Evolutionary conservation across 2,113 vertebrate genomes (phyloP).

Genomic region (Cyrtonyx montezumae): DNA sequence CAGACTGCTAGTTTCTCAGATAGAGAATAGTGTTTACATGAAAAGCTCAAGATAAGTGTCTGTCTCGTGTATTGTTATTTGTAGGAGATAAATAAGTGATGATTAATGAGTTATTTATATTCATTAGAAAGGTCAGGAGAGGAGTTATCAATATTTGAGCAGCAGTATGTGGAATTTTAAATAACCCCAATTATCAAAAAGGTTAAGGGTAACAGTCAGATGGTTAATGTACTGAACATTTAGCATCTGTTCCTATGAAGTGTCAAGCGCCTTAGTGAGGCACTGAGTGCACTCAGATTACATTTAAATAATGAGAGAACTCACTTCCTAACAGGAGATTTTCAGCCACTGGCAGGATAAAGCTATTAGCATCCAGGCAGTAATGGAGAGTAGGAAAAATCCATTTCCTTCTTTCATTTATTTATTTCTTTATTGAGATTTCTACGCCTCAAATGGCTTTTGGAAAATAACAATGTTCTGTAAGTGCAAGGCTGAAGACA

Average conservation of each 20-base stretch:
- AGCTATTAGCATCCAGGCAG: conserved; percentile 26
- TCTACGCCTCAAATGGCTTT: background rate
- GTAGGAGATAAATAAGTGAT: conserved; percentile 2
- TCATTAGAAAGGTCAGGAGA: conserved; percentile 31
- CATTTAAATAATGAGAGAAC: conserved; percentile 51
- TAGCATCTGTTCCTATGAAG: conserved; percentile 38
- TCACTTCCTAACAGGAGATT: conserved; percentile 44
- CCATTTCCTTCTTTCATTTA: conserved; percentile 4
- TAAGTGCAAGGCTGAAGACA: background rate
- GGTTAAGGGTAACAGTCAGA: conserved; percentile 8
- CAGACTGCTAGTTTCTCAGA: background rate
- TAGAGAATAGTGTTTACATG: background rate
- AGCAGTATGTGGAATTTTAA: conserved; percentile 20
- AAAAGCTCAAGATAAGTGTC: background rate
- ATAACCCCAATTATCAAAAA: conserved; percentile 25
- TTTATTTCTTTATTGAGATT: background rate
- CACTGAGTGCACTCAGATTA: conserved; percentile 53
- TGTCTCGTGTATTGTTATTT: background rate
- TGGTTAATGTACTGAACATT: conserved; percentile 57
- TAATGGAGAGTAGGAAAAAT: conserved; percentile 55
- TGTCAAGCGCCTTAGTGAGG: conserved; percentile 49
- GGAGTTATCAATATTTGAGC: conserved; percentile 37
- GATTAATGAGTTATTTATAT: conserved; percentile 43
- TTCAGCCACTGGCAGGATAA: conserved; percentile 14
- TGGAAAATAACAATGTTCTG: background rate